Evolutionary conservation across 2,797 vertebrate genomes (phyloP).

Genomic region (Loriculus beryllinus): DNA sequence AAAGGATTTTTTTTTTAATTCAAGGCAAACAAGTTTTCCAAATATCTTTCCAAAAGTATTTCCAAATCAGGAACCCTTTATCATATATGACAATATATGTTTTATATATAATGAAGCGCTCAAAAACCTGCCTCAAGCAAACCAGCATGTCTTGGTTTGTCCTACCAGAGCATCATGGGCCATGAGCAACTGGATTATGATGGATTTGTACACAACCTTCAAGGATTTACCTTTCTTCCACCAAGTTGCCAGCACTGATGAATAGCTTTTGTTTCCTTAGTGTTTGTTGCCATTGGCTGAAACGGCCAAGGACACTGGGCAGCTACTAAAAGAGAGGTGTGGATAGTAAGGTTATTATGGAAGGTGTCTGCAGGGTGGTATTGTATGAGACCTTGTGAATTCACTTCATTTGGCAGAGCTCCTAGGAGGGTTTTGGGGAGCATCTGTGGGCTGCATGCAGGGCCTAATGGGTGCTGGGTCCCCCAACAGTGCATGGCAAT

Average conservation of each 20-base stretch:
- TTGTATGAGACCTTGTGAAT: background rate
- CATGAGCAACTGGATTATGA: background rate
- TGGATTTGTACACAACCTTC: background rate
- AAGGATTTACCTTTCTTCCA: background rate
- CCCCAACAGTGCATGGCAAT: background rate
- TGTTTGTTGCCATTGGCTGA: background rate
- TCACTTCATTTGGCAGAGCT: background rate
- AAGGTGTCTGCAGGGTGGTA: background rate
- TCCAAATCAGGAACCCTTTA: background rate
- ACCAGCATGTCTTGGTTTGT: background rate
- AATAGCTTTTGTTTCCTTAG: background rate
- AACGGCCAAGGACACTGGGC: rapidly evolving
- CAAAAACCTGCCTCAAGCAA: background rate
- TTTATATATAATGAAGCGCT: background rate
- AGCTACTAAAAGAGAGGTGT: background rate
- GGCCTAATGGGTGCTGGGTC: background rate
- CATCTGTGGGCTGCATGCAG: background rate
- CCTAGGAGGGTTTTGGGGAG: background rate
- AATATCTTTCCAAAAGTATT: background rate
- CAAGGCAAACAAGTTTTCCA: background rate
- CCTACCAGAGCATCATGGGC: background rate
- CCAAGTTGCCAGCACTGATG: background rate
- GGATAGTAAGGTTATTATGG: background rate
- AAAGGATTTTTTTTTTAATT: background rate
- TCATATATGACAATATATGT: background rate